Evolutionary conservation across 2,113 vertebrate species (phyloP).

Genomic region (Psittacula cyanocephala): DNA sequence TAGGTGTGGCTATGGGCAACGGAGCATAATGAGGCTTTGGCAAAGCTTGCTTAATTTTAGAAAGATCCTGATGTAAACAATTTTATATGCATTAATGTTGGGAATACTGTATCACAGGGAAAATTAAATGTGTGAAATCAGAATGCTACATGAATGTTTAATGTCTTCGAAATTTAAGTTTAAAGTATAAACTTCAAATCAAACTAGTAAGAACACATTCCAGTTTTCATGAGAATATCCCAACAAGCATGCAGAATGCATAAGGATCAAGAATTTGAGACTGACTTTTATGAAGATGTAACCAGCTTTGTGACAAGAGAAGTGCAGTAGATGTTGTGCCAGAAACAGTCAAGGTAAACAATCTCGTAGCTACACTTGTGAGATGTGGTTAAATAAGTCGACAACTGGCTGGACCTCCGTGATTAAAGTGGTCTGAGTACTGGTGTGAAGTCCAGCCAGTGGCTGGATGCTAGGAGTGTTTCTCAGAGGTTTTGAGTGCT

Average conservation of each 20-base stretch:
- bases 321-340: not conserved
- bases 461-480: not conserved
- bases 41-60: not conserved
- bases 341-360: too few species aligned
- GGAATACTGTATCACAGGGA: not conserved
- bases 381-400: not conserved
- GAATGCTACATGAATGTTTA: not conserved
- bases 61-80: not conserved
- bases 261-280: too few species aligned
- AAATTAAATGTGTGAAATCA: not conserved
- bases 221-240: not conserved
- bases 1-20: not conserved
- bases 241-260: rapidly evolving
- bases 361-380: rapidly evolving
- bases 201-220: not conserved
- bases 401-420: not conserved
- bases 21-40: not conserved
- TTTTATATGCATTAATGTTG: not conserved
- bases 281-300: not conserved
- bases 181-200: not conserved
- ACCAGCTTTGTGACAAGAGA: not conserved
- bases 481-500: not conserved
- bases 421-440: not conserved
- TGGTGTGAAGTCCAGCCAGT: not conserved
- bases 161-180: not conserved